These are phyloP conservation scores for Melanchra persicariae DNA, from an alignment of 2,888 invertebrate species.

Conservation along the genomic window DNA sequence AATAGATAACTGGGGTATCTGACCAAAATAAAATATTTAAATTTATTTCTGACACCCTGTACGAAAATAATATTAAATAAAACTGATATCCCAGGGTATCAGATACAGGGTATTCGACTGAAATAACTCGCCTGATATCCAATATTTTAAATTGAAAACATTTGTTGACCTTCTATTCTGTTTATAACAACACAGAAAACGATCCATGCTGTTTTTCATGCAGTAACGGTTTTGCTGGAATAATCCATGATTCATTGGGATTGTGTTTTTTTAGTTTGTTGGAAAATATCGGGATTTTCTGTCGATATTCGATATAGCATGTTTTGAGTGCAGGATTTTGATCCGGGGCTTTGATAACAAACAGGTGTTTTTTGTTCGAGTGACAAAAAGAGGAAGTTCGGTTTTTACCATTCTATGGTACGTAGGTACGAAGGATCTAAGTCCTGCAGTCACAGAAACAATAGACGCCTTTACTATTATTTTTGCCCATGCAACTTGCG, in stretches of 20 bases:
- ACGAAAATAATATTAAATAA: too few relatives aligned
- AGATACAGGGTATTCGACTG: too few relatives aligned
- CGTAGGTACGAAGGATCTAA: too few relatives aligned
- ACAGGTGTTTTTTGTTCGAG: background rate
- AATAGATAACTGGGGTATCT: too few relatives aligned
- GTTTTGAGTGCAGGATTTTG: background rate
- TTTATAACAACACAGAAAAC: slow-evolving; percentile 1
- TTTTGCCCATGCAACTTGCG: too few relatives aligned
- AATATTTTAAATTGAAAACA: background rate
- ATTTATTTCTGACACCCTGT: too few relatives aligned
- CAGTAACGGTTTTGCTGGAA: slow-evolving; percentile 4
- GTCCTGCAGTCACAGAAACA: too few relatives aligned
- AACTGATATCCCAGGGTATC: too few relatives aligned
- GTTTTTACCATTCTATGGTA: background rate
- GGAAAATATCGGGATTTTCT: background rate
- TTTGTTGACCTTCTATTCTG: background rate
- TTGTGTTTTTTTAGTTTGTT: background rate
- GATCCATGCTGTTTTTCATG: slow-evolving; percentile 1
- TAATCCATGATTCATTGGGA: background rate
- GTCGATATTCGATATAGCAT: background rate
- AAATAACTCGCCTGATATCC: fast-evolving
- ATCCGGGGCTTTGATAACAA: background rate
- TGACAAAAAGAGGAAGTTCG: background rate
- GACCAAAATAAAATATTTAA: too few relatives aligned
- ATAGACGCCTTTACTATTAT: too few relatives aligned